Conservation (phyloP, 2,113 vertebrate species). For the Mus pahari region DNA sequence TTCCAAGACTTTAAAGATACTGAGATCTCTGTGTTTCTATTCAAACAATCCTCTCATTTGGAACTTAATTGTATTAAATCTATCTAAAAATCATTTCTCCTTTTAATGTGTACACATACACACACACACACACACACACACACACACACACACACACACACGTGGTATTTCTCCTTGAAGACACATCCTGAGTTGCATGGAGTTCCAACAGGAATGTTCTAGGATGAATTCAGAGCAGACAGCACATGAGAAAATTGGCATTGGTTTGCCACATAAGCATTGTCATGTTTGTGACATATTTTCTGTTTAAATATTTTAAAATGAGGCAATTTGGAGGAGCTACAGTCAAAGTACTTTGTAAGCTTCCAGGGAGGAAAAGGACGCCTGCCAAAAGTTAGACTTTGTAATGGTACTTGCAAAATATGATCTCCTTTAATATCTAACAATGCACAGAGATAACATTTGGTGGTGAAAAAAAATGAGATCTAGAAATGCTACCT, state of each 20-base stretch:
- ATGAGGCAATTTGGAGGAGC: background rate
- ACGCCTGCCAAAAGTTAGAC: slow-evolving; percentile 10
- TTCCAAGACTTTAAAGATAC: background rate
- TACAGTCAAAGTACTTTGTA: background rate
- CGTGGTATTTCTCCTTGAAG: background rate
- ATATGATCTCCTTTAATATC: background rate
- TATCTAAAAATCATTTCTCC: background rate
- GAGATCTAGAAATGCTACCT: background rate
- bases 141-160: no score
- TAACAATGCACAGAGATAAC: background rate
- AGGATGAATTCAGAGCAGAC: background rate
- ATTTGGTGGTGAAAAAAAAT: slow-evolving; percentile 16
- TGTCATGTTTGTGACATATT: background rate
- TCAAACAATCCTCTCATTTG: background rate
- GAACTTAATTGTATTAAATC: background rate
- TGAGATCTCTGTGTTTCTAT: background rate
- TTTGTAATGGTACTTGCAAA: background rate
- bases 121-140: no score
- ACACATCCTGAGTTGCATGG: background rate
- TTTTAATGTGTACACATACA: background rate
- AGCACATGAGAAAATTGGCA: fast-evolving
- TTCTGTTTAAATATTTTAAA: background rate
- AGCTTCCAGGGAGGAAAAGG: background rate
- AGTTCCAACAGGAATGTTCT: background rate
- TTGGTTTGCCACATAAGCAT: background rate